Evolutionary conservation across 2,113 vertebrate species (phyloP), one percentile per base, ranked within the genome.

Genomic region (Chiloscyllium plagiosum): DNA sequence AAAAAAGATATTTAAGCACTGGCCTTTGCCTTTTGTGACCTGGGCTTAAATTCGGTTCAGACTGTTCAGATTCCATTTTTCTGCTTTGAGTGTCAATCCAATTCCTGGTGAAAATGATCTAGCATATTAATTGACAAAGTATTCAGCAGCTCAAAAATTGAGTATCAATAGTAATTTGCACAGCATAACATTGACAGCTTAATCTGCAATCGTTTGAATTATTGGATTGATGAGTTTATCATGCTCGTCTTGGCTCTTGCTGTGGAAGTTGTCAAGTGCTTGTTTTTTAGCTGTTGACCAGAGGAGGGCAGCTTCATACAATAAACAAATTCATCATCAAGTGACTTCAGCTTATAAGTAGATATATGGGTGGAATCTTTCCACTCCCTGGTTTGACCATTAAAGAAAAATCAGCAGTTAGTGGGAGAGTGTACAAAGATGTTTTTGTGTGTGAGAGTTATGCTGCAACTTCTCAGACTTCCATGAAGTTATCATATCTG

Each of bases 271-370:
- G 87, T 29, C 42, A 61, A 61, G 87, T 29, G 56, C 52, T 33
- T 90, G 52, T 52, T 90, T n/a, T 90, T 61, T 47, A 86, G 83
- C 83, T 90, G 29, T 17, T 90, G 87, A 52, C 52, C 52, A 90
- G 87, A 61, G 52, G 87, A 90, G 87, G 87, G 52, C 87, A 65
- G 87, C 52, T 90, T 90, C 52, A 90, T 52, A 90, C 87, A 90
- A 33, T 90, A n/a, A 92, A 93, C 26, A 26, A 66, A 37, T 19
- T n/a, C 65, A 68, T 93, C 17, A 61, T 92, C 29, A 92, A 92
- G 20, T 37, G 52, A 65, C 90, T 65, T 92, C 33, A 37, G n/a
- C 33, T 66, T 65, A 93, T 22, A 37, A 52, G 85, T 7, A 87
- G 24, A 52, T 26, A 24, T 87, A 19, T 47, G 7, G 24, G 52